Evolutionary conservation across 1,140 invertebrate species (phyloP), one percentile per base, ranked within the genome.

Genomic region (Triops cancriformis): DNA sequence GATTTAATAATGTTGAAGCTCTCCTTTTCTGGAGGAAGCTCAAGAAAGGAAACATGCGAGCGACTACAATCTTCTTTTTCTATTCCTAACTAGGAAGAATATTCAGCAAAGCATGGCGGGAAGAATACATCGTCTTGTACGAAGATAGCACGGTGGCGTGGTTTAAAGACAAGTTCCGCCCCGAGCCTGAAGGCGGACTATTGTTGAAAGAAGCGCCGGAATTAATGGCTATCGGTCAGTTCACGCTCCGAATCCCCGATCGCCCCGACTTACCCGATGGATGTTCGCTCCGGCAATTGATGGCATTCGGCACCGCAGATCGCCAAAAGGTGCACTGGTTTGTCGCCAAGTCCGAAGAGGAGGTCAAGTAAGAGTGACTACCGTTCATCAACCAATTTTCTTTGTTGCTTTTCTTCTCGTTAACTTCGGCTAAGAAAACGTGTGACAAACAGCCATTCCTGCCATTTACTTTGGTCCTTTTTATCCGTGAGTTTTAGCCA

Each of bases 71-170:
- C n/a, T 42, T 1, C 43, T 43, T 18, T 43, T 75, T 26, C 14
- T 72, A 41, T 81, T 80, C 81, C 81, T 77, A 83, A 85, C 79
- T 85, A 93, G 91, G 90, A 77, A 89, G 91, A 83, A 87, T 92
- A 79, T 86, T 93, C 76, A 91, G 90, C 84, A 91, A 89, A 82
- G 88, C 89, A n/a, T 93, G 92, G 92, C 87, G 89, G 9, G 90
- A 93, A 83, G 91, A 92, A 83, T 93, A 91, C 90, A 89, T 92
- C 72, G 91, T 92, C 37, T 84, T 93, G 9, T 92, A 92, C 83
- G 91, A 92, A 80, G 91, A 93, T 84, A 92, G 90, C 5, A 91
- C 90, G 18, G 87, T 93, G 83, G 90, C 91, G 9, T 93, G 91
- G 91, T 92, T 90, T 82, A 91, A 91, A 81, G 90, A 91, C 81